Evolutionary conservation across 2,797 vertebrate species (phyloP), one percentile per base, ranked within the genome.

Genomic region (Cryptoblepharus egeriae): DNA sequence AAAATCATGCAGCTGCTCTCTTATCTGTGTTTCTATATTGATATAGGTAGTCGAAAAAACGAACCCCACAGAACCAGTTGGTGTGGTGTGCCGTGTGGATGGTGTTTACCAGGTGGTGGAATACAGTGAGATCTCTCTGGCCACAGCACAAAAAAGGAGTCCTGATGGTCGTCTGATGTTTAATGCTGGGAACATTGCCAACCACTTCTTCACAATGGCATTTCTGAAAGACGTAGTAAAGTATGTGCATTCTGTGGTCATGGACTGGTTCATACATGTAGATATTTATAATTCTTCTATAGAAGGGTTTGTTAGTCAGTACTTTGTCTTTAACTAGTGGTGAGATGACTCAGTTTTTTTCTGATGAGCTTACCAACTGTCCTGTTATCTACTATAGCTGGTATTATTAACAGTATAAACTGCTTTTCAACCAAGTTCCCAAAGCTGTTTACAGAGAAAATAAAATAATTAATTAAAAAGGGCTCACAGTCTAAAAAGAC

Each of bases 11-110:
- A 26, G 22, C 57, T 37, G 4, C 32, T 30, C 42, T 80, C 30
- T 52, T 55, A 30, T 49, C 30, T 58, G 57, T 15, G 12, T 57
- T 20, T 18, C 16, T 57, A 4, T 57, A 18, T 42, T 57, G 49
- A 87, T 61, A 45, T 88, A 99, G 99, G 99, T 99, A 83, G 99
- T 99, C 81, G 99, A 99, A 93, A 99, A 99, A 92, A 98, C 96
- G 75, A 99, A 99, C 75, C 98, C 99, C 0, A 99, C 97, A 0
- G 99, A 99, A 91, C 97, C 98, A 0, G 98, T 99, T 0, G 99
- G 99, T 0, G 98, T 99, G 85, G 98, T 99, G 78, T 99, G 98
- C 88, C 97, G 96, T 39, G 98, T 99, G 89, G 97, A 97, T 0
- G 98, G 98, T 0, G 93, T 80, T 10, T 99, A 99, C 92, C 98